Base-by-base conservation (phyloP, 1,140 invertebrate species). In the Brachystomella parvula region DNA sequence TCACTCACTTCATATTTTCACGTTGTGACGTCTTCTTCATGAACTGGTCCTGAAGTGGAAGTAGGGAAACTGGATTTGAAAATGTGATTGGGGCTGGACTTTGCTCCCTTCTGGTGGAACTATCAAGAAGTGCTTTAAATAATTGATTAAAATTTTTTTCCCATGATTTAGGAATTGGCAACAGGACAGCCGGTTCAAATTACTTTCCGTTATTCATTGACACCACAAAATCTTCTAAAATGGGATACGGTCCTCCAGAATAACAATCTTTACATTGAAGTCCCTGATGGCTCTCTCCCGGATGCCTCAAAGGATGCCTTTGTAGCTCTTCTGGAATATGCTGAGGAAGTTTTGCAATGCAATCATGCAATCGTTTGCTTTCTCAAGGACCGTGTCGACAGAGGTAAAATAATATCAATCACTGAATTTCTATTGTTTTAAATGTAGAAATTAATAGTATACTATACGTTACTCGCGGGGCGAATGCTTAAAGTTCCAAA, bases 291-390 rank as follows among this genome's bases (percentile, higher is more conserved):
- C 69, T 84, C 94, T 61, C 83, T 91, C 64, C 87, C 89, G 2
- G 88, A 90, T 74, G 92, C 91, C 70, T 95, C 92, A 61, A 93
- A 94, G 79, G 89, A 96, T 76, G 89, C 88, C 68, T 95, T 98
- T 78, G 86, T 97, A 69, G 87, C 89, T 49, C 82, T 98, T 32
- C 80, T 97, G 73, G 95, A 97, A 81, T 97, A 94, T 76, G 94
- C 94, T 53, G 94, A 98, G 79, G 94, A 97, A 75, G 85, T 89
- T 68, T 83, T 97, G 15, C 84, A 86, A 57, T 95, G 92, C 76
- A 84, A 81, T 56, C 83, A 89, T 77, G 87, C 92, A 49, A 82
- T 92, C 63, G 83, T 91, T 47, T 92, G 88, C 77, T 86, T 95
- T 74, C 84, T 86, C 65, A 93, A 94, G 79, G 86, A 89, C 75